These are phyloP conservation scores for Julus scandinavius DNA, from an alignment of 2,888 invertebrate species.

Conservation along the genomic window DNA sequence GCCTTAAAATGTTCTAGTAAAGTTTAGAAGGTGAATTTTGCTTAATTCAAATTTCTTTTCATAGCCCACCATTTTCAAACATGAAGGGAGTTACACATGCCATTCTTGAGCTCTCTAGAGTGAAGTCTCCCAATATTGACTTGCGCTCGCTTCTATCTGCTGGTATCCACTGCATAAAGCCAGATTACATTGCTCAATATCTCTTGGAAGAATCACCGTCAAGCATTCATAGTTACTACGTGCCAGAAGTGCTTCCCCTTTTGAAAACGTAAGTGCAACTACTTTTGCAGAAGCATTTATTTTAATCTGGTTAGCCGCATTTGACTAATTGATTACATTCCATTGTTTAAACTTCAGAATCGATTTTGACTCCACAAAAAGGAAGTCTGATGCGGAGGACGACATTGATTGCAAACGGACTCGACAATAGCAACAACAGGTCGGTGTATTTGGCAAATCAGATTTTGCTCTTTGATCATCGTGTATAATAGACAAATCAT, in stretches of 20 bases:
- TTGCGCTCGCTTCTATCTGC: conserved; percentile 70
- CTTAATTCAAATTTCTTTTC: conserved; percentile 3
- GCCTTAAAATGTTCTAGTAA: neutral
- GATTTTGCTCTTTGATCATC: too few relatives aligned
- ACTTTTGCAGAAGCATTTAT: too few relatives aligned
- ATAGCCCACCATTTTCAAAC: conserved; percentile 70
- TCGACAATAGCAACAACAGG: neutral
- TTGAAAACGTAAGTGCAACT: neutral
- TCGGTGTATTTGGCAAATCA: too few relatives aligned
- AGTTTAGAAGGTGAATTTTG: neutral
- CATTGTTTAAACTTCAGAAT: neutral
- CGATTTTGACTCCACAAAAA: neutral
- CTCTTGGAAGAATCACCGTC: conserved; percentile 65
- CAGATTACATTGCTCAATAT: conserved; percentile 74
- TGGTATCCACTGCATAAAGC: conserved; percentile 73
- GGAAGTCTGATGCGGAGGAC: neutral
- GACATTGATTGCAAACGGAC: neutral
- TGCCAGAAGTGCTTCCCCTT: conserved; percentile 45
- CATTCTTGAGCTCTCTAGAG: conserved; percentile 73
- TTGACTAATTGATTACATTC: neutral
- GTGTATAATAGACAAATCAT: too few relatives aligned
- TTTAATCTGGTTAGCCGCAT: neutral
- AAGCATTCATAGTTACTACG: neutral
- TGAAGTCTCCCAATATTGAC: conserved; percentile 67
- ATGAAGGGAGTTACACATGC: conserved; percentile 75